A percentile compares a stretch with the other conserved stretches of the same genome.
Evolutionary conservation across 2,888 invertebrate species (phyloP).

Genomic region (Minunthozetes semirufus): DNA sequence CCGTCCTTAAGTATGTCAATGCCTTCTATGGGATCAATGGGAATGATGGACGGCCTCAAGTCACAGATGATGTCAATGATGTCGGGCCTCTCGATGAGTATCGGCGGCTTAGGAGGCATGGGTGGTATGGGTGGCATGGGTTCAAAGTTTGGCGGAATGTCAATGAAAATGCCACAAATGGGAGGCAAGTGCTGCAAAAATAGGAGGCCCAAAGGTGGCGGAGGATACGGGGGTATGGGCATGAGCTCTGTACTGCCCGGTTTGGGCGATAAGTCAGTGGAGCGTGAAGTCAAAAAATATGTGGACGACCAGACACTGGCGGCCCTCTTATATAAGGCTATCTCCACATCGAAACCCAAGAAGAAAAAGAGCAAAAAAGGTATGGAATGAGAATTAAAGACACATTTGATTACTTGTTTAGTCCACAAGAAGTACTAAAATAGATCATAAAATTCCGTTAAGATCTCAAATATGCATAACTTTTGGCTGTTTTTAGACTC

Average conservation of each 20-base stretch:
- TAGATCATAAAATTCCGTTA: too few species aligned
- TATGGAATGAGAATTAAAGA: not conserved
- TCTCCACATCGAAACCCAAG: not conserved
- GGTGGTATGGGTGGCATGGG: slow-evolving; percentile 7
- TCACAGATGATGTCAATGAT: slow-evolving; percentile 9
- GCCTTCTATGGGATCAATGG: too few species aligned
- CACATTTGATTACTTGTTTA: not conserved
- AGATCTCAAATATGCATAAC: too few species aligned
- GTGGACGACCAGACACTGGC: slow-evolving; percentile 29
- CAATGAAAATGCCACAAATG: slow-evolving; percentile 13
- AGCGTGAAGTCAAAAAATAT: slow-evolving; percentile 30
- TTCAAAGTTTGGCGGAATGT: not conserved
- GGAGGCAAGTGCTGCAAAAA: slow-evolving; percentile 16
- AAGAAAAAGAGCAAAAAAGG: not conserved
- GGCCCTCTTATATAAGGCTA: slow-evolving; percentile 16
- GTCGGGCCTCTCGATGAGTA: not conserved
- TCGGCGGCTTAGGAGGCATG: not conserved
- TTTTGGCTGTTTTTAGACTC: too few species aligned
- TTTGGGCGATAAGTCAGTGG: slow-evolving; percentile 27
- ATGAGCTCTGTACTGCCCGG: slow-evolving; percentile 25
- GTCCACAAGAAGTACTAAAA: too few species aligned
- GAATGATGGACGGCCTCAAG: not conserved
- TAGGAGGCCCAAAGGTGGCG: slow-evolving; percentile 11
- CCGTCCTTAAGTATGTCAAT: too few species aligned
- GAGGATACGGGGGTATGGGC: slow-evolving; percentile 27